Evolutionary conservation across 92 coral and sea anemone species (phyloP).

Genomic region (Parazoanthus atlanticus): DNA sequence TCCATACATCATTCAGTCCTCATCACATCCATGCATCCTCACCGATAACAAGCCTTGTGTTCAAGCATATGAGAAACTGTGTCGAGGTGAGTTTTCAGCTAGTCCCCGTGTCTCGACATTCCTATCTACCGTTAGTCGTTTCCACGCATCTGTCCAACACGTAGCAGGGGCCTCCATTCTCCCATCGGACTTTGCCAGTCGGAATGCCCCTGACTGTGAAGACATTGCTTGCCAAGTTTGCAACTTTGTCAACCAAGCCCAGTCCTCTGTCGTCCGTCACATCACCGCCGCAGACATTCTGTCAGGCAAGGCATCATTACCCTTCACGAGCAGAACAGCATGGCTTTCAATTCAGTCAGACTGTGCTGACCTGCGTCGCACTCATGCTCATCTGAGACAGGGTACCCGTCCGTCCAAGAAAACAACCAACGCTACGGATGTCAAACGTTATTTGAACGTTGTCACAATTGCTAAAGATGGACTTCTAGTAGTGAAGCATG

Average conservation of each 20-base stretch:
- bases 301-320: neutral
- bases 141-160: constrained; percentile 34
- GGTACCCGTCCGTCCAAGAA: neutral
- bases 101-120: constrained; percentile 45
- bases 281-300: neutral
- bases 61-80: constrained; percentile 41
- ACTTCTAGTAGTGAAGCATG: neutral
- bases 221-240: constrained; percentile 43
- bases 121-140: constrained; percentile 30
- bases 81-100: constrained; percentile 52
- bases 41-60: constrained; percentile 52
- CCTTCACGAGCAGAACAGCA: neutral
- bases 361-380: neutral
- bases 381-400: neutral
- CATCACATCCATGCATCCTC: constrained; percentile 9
- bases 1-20: constrained; percentile 50
- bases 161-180: constrained; percentile 30
- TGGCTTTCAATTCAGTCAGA: neutral
- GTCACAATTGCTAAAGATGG: neutral
- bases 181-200: constrained; percentile 48
- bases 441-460: neutral
- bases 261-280: too few relatives aligned
- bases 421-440: neutral
- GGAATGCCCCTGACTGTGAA: constrained; percentile 39
- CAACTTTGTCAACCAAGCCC: constrained; percentile 28